Conservation (phyloP, 2,888 invertebrate species). For the Dicyrtoma fusca region DNA sequence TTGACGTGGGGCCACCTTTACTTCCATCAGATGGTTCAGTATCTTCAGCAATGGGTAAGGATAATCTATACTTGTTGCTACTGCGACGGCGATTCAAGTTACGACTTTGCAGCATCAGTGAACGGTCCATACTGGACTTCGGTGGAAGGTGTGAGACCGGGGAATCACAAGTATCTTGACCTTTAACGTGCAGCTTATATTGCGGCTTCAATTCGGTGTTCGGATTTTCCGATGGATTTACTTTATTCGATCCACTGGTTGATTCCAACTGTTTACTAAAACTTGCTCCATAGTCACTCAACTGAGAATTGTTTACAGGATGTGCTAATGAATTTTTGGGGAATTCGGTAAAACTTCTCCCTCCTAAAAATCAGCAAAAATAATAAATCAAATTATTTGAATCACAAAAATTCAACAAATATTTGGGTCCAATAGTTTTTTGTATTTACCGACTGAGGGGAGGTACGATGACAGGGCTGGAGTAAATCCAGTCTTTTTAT, state of each 20-base stretch:
- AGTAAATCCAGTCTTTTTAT: conserved; percentile 27
- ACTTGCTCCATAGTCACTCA: too few species aligned
- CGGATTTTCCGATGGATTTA: too few species aligned
- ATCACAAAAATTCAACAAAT: background rate
- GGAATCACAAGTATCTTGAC: conserved; percentile 12
- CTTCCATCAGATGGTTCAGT: background rate
- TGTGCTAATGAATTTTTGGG: too few species aligned
- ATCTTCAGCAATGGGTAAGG: background rate
- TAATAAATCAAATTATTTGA: background rate
- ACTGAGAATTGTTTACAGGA: too few species aligned
- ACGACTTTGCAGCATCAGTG: background rate
- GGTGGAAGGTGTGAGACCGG: conserved; percentile 16
- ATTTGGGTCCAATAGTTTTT: background rate
- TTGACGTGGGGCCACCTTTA: background rate
- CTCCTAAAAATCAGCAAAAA: background rate
- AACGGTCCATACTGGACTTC: background rate
- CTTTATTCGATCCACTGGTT: too few species aligned
- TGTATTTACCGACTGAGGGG: conserved; percentile 3
- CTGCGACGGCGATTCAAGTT: background rate
- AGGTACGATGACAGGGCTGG: conserved; percentile 25
- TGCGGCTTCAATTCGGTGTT: too few species aligned
- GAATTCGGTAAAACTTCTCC: too few species aligned
- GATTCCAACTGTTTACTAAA: too few species aligned
- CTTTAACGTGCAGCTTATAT: too few species aligned
- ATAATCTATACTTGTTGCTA: background rate